These are phyloP conservation scores for Notodonta dromedarius DNA, from an alignment of 2,888 invertebrate species.

Conservation along the genomic window DNA sequence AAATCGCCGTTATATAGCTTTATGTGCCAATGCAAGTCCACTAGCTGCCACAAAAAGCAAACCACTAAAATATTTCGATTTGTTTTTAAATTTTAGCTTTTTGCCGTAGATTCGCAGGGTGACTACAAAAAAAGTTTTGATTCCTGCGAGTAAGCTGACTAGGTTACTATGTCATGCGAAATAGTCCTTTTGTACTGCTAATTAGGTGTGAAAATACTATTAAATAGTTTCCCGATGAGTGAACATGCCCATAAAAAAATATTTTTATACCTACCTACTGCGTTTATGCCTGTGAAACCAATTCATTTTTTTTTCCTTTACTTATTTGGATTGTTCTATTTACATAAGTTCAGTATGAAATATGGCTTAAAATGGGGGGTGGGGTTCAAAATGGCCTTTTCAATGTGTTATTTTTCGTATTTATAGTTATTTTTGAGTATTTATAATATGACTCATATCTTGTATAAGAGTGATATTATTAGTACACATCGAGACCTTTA, in stretches of 20 bases:
- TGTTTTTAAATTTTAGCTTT: conserved; percentile 58
- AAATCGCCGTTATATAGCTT: neutral
- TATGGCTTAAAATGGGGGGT: neutral
- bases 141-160: neutral
- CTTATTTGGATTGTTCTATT: neutral
- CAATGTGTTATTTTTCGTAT: no score
- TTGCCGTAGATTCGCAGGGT: neutral
- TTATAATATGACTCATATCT: no score
- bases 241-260: neutral
- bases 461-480: no score
- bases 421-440: no score
- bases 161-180: neutral
- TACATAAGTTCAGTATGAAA: neutral
- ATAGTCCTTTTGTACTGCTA: neutral
- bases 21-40: conserved; percentile 36
- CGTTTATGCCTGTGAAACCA: neutral
- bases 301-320: neutral
- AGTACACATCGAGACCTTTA: no score
- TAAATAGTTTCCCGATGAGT: neutral
- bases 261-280: neutral
- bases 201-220: neutral
- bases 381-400: no score
- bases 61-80: conserved; percentile 41
- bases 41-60: conserved; percentile 34
- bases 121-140: neutral